Conservation (phyloP, 2,797 vertebrate genomes). For the Brachyalestes nurse region DNA sequence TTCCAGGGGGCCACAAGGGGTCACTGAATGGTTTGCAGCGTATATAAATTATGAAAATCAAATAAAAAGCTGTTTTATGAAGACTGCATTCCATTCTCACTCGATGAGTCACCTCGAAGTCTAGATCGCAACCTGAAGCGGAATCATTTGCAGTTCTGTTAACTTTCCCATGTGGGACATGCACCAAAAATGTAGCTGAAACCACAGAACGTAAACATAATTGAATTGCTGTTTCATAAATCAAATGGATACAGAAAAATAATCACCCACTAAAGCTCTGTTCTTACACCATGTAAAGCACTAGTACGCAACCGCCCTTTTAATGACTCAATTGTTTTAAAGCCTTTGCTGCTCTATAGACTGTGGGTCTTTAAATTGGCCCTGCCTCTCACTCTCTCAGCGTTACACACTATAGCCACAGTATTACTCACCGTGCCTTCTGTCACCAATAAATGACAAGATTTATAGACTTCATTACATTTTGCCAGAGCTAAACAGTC, state of each 20-base stretch:
- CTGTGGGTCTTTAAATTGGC: slow-evolving; percentile 24
- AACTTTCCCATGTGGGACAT: slow-evolving; percentile 18
- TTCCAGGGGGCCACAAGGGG: no score
- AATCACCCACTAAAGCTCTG: not conserved
- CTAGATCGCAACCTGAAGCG: not conserved
- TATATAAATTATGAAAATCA: no score
- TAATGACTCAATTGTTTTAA: not conserved
- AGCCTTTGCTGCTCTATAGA: slow-evolving; percentile 14
- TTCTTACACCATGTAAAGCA: not conserved
- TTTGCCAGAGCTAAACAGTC: slow-evolving; percentile 42
- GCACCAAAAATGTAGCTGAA: slow-evolving; percentile 6
- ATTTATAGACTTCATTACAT: slow-evolving; percentile 56
- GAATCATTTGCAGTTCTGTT: slow-evolving; percentile 11
- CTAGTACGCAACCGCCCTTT: not conserved
- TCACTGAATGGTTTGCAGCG: no score
- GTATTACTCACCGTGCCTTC: slow-evolving; percentile 46
- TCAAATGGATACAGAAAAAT: slow-evolving; percentile 8
- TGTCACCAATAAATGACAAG: slow-evolving; percentile 51
- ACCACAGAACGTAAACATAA: not conserved
- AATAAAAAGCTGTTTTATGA: not conserved
- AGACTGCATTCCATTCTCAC: slow-evolving; percentile 6
- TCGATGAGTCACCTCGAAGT: not conserved
- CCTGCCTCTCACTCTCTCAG: slow-evolving; percentile 31
- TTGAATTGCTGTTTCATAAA: slow-evolving; percentile 1
- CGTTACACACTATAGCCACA: slow-evolving; percentile 43